Conservation (phyloP, 2,888 invertebrate genomes). For the Hypselothyrea guttata region DNA sequence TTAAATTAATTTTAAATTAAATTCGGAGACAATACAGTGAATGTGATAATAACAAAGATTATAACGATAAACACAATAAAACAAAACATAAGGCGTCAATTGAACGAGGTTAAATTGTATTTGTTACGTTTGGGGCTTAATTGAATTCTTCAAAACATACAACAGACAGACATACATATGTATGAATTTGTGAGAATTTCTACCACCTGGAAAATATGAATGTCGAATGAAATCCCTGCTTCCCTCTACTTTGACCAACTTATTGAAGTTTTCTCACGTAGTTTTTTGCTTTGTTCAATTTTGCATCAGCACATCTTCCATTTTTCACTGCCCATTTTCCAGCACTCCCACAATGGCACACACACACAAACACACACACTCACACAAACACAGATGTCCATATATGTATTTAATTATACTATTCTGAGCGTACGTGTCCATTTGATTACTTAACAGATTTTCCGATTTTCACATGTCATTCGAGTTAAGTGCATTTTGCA, state of each 20-base stretch:
- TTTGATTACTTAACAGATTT: conserved; percentile 74
- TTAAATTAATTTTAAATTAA: conserved; percentile 62
- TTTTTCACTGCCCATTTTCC: conserved; percentile 36
- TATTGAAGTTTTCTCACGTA: conserved; percentile 61
- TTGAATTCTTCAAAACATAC: conserved; percentile 29
- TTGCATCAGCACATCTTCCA: conserved; percentile 34
- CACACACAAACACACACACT: too few species aligned
- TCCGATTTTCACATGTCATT: conserved; percentile 69
- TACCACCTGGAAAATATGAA: conserved; percentile 45
- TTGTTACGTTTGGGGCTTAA: conserved; percentile 32
- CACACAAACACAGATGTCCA: conserved; percentile 24
- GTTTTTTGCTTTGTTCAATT: conserved; percentile 49
- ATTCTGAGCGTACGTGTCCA: conserved; percentile 62
- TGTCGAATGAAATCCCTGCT: conserved; percentile 11
- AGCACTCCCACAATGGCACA: conserved; percentile 14
- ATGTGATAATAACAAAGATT: conserved; percentile 64
- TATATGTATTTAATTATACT: conserved; percentile 34
- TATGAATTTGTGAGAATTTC: conserved; percentile 1
- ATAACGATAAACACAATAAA: conserved; percentile 53
- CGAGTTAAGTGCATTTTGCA: conserved; percentile 76
- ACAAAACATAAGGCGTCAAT: conserved; percentile 47
- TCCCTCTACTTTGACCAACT: conserved; percentile 14
- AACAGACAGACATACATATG: too few species aligned
- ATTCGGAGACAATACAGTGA: conserved; percentile 61
- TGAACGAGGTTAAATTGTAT: conserved; percentile 52